Conservation (phyloP, 2,113 vertebrate genomes). For the Actinemys pallida region DNA sequence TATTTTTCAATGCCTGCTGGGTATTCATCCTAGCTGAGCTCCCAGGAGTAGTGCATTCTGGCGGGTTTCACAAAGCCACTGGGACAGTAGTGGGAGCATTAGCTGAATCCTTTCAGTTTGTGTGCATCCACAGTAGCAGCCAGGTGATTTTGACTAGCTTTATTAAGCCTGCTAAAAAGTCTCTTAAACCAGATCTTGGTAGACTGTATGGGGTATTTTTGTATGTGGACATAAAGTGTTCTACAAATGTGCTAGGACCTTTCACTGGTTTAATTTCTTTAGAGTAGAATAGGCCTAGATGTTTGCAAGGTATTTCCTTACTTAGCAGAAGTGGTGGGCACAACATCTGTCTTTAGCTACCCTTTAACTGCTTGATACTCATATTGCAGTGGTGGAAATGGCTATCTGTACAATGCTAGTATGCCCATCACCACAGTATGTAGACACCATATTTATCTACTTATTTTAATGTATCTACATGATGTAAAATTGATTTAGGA, state of each 20-base stretch:
- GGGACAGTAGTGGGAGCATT: not conserved
- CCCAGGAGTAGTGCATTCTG: not conserved
- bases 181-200: not conserved
- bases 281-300: not conserved
- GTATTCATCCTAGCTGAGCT: not conserved
- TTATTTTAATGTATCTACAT: not conserved
- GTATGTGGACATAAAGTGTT: not conserved
- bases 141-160: not conserved
- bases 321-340: not conserved
- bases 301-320: not conserved
- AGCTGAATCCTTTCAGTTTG: not conserved
- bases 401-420: fast-evolving
- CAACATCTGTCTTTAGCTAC: not conserved
- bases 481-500: not conserved
- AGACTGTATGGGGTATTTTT: not conserved
- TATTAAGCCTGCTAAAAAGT: not conserved
- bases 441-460: not conserved
- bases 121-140: not conserved
- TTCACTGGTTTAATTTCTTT: not conserved
- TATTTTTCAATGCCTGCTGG: not conserved
- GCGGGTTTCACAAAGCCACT: not conserved
- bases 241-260: not conserved
- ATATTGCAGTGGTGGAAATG: not conserved
- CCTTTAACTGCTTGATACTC: not conserved
- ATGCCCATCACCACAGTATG: not conserved